Evolutionary conservation across 2,113 vertebrate genomes (phyloP), one percentile per base, ranked within the genome.

Genomic region (Theristicus caerulescens): DNA sequence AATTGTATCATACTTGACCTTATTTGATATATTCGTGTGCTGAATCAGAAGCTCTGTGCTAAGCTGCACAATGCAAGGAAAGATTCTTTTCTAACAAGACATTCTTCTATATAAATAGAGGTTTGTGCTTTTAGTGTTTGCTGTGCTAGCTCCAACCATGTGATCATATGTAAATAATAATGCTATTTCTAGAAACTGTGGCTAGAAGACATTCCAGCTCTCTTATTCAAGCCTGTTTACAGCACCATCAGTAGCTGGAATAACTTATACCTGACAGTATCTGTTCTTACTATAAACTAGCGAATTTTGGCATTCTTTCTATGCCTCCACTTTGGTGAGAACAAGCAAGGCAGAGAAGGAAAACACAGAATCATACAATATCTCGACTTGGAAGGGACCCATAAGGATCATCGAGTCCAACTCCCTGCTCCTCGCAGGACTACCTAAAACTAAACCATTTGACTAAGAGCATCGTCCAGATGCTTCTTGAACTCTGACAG

Each of bases 1-100:
- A 67, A 87, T 5, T 92, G 92, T 92, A 86, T 82, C 95, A 86
- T 66, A 79, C 95, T 78, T 96, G 95, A 97, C 88, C 92, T 96
- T 80, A 3, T 94, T 88, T 93, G 90, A 96, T 66, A 32, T 57
- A 91, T 91, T 77, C 1, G 1, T 47, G 94, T 26, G 13, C 25
- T 42, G 81, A 77, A 93, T 42, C 38, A 42, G 90, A 78, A 83
- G 77, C 72, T 87, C 70, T 2, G 6, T 10, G 88, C 87, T 79
- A 76, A 78, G 78, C 85, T 65, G 47, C 38, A 73, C 64, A 51
- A 78, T 91, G 80, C 66, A 49, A 72, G 61, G 42, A 2, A 77
- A 67, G 18, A 26, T 26, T 42, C 86, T 57, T 55, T 49, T 21
- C 73, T 21, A 49, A 70, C 11, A 71, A 49, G 42, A n/a, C 52